Evolutionary conservation across 2,113 vertebrate species (phyloP), one percentile per base, ranked within the genome.

Genomic region (Osmerus eperlanus): DNA sequence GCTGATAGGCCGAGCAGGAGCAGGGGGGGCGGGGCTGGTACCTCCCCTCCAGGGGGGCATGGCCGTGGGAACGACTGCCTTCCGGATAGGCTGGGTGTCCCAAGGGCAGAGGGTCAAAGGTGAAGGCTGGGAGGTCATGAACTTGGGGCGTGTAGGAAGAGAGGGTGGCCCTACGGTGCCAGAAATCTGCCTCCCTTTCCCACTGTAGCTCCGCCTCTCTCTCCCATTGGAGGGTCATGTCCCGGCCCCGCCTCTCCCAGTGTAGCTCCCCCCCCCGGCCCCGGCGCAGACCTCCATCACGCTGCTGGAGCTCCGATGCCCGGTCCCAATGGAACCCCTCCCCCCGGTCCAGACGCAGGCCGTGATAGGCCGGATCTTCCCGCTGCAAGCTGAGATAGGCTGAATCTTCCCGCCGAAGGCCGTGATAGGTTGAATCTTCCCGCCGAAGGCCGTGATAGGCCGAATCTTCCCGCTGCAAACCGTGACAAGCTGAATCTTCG

Each of bases 11-110:
- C 1, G 88, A 91, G 78, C 84, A 93, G 52, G 85, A 87, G 74
- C 88, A 93, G 15, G 83, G 41, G 41, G 41, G 41, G 41, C 41
- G 41, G 41, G 41, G 41, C 6, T 47, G 41, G 81, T 93, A 95
- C 85, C 94, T 94, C 71, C 92, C 82, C 70, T 95, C 94, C 1
- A 93, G 84, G 89, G 91, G 91, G 60, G 91, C 84, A 54, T 92
- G 79, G 21, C 87, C 77, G 1, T 91, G 89, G 4, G 91, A 91
- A 71, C 86, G 84, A 2, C 93, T 75, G 1, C 90, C 63, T 80
- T 93, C 83, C 25, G 90, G 91, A 66, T 90, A 92, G 7, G 90
- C 86, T 0, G 92, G 85, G 80, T 94, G 94, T 68, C 89, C 87
- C 0, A 90, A 90, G 15, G 91, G 92, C 71, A 90, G 74, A 4